Base-by-base conservation (phyloP, 2,888 invertebrate genomes). In the Orgyia antiqua region DNA sequence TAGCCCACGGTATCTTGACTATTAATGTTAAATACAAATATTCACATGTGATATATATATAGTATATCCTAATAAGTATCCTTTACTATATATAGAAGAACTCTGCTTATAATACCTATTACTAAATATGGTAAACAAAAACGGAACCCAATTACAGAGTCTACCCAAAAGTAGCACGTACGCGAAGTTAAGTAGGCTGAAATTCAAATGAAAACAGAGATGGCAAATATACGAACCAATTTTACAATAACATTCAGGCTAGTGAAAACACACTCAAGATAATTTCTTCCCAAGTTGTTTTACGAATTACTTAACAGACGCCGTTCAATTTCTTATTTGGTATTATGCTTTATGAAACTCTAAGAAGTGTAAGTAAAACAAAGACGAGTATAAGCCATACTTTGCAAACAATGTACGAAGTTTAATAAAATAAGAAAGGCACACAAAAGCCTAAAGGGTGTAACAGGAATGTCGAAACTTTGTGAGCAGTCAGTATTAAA, bases 371-470 rank as follows among this genome's bases (percentile, higher is more conserved):
- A 23, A 27, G 32, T 33, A 27, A 35, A 35, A 31, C 30, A 35
- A 35, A 33, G 18, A 17, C 17, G 10, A 44, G 31, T 36, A 41
- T 34, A 44, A 47, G 44, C 29, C 38, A 44, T 35, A 44, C 40
- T 40, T 44, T 27, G 27, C 34, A 28, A 39, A 49, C 31, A 47
- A 47, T 39, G 31, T 30, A 38, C 36, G 19, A 51, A 51, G 40
- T 47, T 49, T 47, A 32, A 24, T 47, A 38, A 51, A 51, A 47
- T 47, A 40, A 38, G 26, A 25, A 38, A 30, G 35, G 44, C 36
- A 39, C 33, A 24, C 33, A 34, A 49, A 10, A 47, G 29, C 31
- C 33, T 36, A 35, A 43, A 31, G 36, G 29, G 34, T 38, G 28
- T 27, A 13, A 32, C 13, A 23, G 29, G 34, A 47, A 51, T 38